Base-by-base conservation (phyloP, 2,113 vertebrate genomes). In the Neopipo cinnamomea region DNA sequence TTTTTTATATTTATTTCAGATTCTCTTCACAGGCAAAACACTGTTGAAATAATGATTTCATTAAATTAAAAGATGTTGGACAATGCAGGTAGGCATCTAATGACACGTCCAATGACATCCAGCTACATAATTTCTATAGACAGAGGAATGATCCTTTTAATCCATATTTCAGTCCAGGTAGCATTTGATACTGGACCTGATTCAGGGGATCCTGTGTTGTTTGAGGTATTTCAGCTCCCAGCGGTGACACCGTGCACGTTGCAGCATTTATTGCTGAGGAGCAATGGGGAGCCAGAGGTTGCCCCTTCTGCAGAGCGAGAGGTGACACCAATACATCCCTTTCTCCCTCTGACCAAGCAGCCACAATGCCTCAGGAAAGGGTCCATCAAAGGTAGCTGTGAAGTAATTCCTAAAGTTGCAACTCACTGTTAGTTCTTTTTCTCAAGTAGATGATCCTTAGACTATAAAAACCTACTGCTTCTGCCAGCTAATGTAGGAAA, bases 401-500 rank as follows among this genome's bases (percentile, higher is more conserved):
- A 75, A 87, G 31, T 0, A 1, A 35, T 56, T 72, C n/a, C 52
- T 78, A 28, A 52, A 52, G 41, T 6, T 79, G 87, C 18, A 66
- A n/a, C 35, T 78, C 70, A 31, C 24, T 52, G 14, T 47, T 89
- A 46, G 59, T 19, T 63, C 44, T 93, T 91, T 50, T 65, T 80
- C 59, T 80, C 47, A 74, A 80, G 67, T 3, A 77, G 78, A 63
- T 72, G 24, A 59, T 59, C 44, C 19, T 80, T 35, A 74, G 46
- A 77, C 46, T 80, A 55, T 37, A 85, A 94, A 85, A 97, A n/a
- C 7, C 17, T 50, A 21, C 41, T 35, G 15, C 33, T 93, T 72
- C 77, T 93, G 71, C 53, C 71, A 82, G 65, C 39, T 73, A 77
- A 56, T 2, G 5, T 62, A 83, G 82, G 90, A 88, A 96, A 94